Evolutionary conservation across 2,113 vertebrate species (phyloP).

Genomic region (Myrmecobius fasciatus): DNA sequence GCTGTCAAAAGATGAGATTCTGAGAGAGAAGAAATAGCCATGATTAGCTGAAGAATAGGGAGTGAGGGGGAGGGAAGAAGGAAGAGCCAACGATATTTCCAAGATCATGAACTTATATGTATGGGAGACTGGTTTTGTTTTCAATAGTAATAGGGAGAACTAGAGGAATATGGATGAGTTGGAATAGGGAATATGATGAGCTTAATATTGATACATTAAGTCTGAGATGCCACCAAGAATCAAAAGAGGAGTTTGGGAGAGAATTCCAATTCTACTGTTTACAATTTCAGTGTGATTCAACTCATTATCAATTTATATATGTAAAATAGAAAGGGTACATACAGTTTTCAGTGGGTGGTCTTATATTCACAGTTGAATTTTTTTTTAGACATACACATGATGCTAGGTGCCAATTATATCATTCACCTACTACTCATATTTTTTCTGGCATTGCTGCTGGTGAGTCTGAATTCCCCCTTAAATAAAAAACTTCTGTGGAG

Average conservation of each 20-base stretch:
- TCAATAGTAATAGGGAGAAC: background rate
- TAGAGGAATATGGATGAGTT: background rate
- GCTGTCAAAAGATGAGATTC: background rate
- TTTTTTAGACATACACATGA: background rate
- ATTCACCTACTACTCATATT: background rate
- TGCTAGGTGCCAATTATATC: background rate
- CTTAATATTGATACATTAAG: background rate
- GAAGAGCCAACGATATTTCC: background rate
- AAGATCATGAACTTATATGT: background rate
- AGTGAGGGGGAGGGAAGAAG: background rate
- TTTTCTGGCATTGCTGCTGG: background rate
- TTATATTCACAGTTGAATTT: background rate
- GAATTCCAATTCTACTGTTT: background rate
- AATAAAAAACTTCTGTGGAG: background rate
- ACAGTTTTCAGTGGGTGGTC: conserved; percentile 1
- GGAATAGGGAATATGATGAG: background rate
- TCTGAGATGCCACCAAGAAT: background rate
- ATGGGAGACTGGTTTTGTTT: background rate
- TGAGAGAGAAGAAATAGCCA: background rate
- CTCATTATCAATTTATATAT: background rate
- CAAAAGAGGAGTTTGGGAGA: background rate
- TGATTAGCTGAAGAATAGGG: background rate
- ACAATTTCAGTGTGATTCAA: background rate
- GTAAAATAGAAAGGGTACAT: background rate
- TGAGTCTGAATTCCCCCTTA: background rate